Evolutionary conservation across 2,888 invertebrate species (phyloP), one percentile per base, ranked within the genome.

Genomic region (Cryptus viduatorius): DNA sequence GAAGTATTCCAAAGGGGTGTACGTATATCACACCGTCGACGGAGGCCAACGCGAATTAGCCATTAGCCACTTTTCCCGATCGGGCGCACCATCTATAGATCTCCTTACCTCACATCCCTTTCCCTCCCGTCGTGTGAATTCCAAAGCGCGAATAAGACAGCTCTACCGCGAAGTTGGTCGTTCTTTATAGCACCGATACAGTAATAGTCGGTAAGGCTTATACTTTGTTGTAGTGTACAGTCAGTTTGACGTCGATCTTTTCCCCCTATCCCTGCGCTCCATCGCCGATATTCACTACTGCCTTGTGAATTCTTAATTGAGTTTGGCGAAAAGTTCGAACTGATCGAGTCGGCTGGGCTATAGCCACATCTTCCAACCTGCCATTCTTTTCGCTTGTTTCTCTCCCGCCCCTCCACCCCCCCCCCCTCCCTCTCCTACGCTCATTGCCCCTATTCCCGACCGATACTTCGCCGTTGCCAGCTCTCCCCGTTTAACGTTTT

Each of bases 241-340:
- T 42, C 31, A 61, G 68, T 61, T 67, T 68, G 69, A 59, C 48
- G 78, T 64, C 61, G 61, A 37, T 71, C 69, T 37, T 64, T 79
- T 71, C 8, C 37, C 37, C 37, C 37, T 4, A 5, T 48, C 78
- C 48, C 14, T 56, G 65, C 4, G n/a, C 37, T 61, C 64, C 64
- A 48, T 64, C 64, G 24, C 19, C 44, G 44, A 48, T 67, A 42
- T 48, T 59, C 50, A 48, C 59, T 59, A 75, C 61, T 73, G 64
- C 79, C 79, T 83, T 79, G 50, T 50, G 73, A 75, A 83, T 83
- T 83, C 79, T 83, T 83, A 83, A 83, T 83, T 83, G 79, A 83
- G 83, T 83, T 83, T 75, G 73, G 53, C 61, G 69, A 79, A 73
- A 75, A 83, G 83, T 83, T 83, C 46, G 42, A 29, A 61, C 64